Conservation (phyloP, 2,888 invertebrate species). For the Cantharis nigra region DNA sequence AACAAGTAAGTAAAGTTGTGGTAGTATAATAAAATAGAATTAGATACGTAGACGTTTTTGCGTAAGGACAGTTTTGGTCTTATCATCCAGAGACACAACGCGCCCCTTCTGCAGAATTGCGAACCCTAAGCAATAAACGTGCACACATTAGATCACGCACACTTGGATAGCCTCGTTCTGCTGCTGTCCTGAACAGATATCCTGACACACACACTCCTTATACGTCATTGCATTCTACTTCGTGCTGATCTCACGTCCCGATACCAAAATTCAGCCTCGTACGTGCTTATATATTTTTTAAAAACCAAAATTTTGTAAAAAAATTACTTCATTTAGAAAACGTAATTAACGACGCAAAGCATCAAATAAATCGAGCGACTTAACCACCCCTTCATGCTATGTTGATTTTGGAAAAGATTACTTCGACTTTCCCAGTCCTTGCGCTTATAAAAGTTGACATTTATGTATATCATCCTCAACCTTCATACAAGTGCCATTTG, state of each 20-base stretch:
- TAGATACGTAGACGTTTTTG: neutral
- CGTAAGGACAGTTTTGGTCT: conserved; percentile 22
- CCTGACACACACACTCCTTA: conserved; percentile 32
- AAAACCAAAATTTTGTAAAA: neutral
- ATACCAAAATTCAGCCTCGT: conserved; percentile 12
- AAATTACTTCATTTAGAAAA: neutral
- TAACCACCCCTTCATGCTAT: conserved; percentile 1
- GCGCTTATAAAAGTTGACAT: neutral
- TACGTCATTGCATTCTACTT: conserved; percentile 30
- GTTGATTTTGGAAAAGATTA: neutral
- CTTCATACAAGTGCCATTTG: neutral
- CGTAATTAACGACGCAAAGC: neutral
- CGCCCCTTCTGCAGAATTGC: conserved; percentile 23
- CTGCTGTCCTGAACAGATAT: conserved; percentile 33
- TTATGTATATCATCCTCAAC: neutral
- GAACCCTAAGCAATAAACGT: conserved; percentile 28
- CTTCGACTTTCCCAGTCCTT: neutral
- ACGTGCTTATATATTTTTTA: conserved; percentile 1
- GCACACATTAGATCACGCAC: conserved; percentile 32
- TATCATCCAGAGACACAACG: conserved; percentile 22
- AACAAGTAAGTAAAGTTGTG: neutral
- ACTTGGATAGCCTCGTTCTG: conserved; percentile 30
- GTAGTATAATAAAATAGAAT: neutral
- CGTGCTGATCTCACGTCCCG: conserved; percentile 23
- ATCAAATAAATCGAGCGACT: neutral